These are phyloP conservation scores for Carpatolechia fugitivella DNA, from an alignment of 2,888 invertebrate genomes.

Conservation along the genomic window DNA sequence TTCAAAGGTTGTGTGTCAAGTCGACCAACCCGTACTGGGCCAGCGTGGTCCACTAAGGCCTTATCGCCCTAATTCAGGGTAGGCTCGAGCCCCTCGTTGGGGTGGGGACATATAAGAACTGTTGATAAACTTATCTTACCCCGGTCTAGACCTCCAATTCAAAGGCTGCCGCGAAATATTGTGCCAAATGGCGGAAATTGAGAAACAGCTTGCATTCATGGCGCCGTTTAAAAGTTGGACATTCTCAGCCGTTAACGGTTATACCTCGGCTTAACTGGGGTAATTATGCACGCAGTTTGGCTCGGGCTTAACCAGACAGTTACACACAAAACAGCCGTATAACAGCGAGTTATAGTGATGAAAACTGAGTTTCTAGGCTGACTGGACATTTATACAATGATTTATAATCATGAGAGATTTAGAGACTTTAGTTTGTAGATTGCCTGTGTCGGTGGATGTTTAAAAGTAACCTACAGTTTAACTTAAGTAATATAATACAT, in stretches of 20 bases:
- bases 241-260: conserved; percentile 74
- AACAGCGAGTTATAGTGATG: conserved; percentile 9
- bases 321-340: conserved; percentile 2
- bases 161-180: conserved; percentile 45
- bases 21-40: too few relatives aligned
- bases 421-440: not conserved
- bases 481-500: too few relatives aligned
- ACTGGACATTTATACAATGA: not conserved
- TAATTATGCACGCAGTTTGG: conserved; percentile 73
- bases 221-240: conserved; percentile 70
- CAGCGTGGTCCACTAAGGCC: too few relatives aligned
- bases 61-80: too few relatives aligned
- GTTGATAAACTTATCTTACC: too few relatives aligned
- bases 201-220: conserved; percentile 75
- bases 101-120: too few relatives aligned
- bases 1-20: too few relatives aligned
- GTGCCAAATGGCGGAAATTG: conserved; percentile 63
- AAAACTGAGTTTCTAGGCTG: conserved; percentile 2
- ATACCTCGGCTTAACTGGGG: conserved; percentile 65
- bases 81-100: too few relatives aligned
- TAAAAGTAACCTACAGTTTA: too few relatives aligned
- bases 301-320: conserved; percentile 34
- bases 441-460: too few relatives aligned
- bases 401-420: not conserved
- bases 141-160: not conserved